Evolutionary conservation across 2,113 vertebrate species (phyloP), one percentile per base, ranked within the genome.

Genomic region (Columbina picui): DNA sequence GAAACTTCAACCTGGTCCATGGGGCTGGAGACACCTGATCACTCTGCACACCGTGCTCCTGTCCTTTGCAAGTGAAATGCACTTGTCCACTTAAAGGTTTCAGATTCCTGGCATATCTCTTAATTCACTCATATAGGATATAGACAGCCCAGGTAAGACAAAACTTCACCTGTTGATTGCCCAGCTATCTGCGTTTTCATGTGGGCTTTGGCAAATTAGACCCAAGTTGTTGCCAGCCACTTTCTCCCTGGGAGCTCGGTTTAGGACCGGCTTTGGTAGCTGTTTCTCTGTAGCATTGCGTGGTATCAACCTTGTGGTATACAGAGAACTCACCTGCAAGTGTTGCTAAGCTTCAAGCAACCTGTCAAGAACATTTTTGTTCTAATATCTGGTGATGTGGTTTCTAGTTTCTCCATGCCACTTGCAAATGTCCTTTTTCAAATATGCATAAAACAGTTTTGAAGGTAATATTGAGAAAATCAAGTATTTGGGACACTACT

Each of bases 191-290:
- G n/a, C 27, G 74, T 49, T 41, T 73, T 79, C 21, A 8, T 22
- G 9, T 0, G 1, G 38, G 14, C 36, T 79, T 92, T 90, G 49
- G 60, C 59, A 68, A 36, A 39, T 38, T 25, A 87, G 61, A 27
- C 38, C 3, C 15, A 29, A 30, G 20, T 17, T 0, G 0, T 76
- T 1, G 2, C 90, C 93, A 90, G 83, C 84, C 91, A 90, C 20
- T 94, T 90, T 91, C 87, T 71, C 83, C 68, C 79, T 93, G 79
- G 84, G 81, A 97, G 77, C 84, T 94, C 1, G 0, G 25, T 82
- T 93, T 47, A 89, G 38, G 45, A 32, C 19, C 0, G 0, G 20
- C 57, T 41, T 41, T 30, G 8, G 26, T 59, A 39, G 65, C 45
- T 57, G 7, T 61, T 83, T 65, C 25, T 45, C 47, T 41, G 14